Evolutionary conservation across 2,888 invertebrate species (phyloP), one percentile per base, ranked within the genome.

Genomic region (Orchestes rusci): DNA sequence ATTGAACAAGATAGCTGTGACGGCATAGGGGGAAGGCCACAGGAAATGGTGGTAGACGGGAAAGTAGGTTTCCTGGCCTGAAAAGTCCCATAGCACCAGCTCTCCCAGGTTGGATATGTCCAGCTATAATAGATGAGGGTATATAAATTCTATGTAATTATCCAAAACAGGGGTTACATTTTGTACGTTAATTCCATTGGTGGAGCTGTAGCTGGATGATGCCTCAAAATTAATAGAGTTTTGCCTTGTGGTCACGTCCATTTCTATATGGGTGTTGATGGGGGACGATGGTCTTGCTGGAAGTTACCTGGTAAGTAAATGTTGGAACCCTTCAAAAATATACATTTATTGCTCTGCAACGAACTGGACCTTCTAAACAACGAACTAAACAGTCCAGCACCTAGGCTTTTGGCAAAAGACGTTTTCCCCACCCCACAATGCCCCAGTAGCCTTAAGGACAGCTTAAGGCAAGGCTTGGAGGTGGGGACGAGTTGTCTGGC

Each of bases 391-490:
- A 80, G 74, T 2, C 82, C 80, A 52, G 80, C 77, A 57, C 78
- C 78, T 23, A 84, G 66, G 1, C 80, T 77, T 57, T 79, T 80
- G 4, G 79, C 70, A 33, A 85, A 67, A 1, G 80, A 73, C 4
- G 79, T 75, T 67, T 85, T 85, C n/a, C 85, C 85, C 2, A 78
- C 78, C 1, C 80, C 81, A 39, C 79, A 80, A 57, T 81, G 77
- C 1, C 86, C 85, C 34, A 86, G 62, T 13, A 54, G 45, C 54
- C 84, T 78, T 43, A 86, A 63, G 56, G 82, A 82, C 44, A 84
- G 72, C 28, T 81, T 71, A 30, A 74, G 67, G 28, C 77, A 70
- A 19, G 74, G 70, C 56, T 72, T 71, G 23, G 72, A 69, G 3
- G 74, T 74, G 8, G 77, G 76, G 52, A 77, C 73, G 45, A 86